phyloP scores from a whole-genome alignment of 37 sponge, comb jelly and placozoan species.

The Amphimedon queenslandica region DNA sequence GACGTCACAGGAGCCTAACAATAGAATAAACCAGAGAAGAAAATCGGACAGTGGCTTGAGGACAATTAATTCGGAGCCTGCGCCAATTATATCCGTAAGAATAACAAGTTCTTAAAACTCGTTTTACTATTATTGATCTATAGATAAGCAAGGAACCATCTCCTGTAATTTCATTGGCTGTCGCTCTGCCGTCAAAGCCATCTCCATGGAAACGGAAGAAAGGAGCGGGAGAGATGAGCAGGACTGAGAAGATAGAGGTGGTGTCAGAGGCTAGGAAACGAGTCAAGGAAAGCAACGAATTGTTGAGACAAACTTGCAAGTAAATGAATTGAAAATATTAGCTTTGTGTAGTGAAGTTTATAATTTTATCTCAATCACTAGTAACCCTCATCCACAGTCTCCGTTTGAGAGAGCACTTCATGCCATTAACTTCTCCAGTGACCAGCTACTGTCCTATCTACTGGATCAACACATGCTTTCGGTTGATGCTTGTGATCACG shows the following conservation, averaged over 20 bases:
- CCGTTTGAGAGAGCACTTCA: constrained; percentile 44
- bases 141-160: too few species aligned
- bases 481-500: constrained; percentile 30
- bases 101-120: too few species aligned
- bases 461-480: constrained; percentile 1
- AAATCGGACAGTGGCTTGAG: neutral
- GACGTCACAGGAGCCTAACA: neutral
- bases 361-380: too few species aligned
- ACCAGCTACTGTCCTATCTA: constrained; percentile 14
- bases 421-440: constrained; percentile 23
- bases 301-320: neutral
- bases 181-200: neutral
- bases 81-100: too few species aligned
- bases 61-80: too few species aligned
- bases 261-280: neutral
- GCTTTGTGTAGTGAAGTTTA: too few species aligned
- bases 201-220: constrained; percentile 20
- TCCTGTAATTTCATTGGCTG: too few species aligned
- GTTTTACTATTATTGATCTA: too few species aligned
- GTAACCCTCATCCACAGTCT: neutral
- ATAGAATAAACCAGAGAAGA: neutral
- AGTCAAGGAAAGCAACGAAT: neutral
- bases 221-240: neutral
- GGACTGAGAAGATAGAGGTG: neutral
- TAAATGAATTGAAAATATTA: neutral